Conservation (phyloP, 1,140 invertebrate genomes). For the Chironomus striatipennis region DNA sequence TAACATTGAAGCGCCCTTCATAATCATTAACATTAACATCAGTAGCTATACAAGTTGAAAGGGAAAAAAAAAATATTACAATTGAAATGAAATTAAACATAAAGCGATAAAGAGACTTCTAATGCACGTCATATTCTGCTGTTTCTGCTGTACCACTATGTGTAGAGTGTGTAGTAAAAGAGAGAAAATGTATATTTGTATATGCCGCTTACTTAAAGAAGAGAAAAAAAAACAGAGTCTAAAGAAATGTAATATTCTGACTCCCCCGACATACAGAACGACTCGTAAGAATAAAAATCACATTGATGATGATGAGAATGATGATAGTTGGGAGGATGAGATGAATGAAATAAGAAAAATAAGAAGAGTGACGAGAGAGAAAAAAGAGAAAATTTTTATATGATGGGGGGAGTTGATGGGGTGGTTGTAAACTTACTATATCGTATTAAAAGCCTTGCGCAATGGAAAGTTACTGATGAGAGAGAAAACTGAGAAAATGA, state of each 20-base stretch:
- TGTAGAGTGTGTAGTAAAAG: neutral
- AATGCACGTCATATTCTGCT: neutral
- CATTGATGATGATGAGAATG: conserved; percentile 21
- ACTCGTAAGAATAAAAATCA: conserved; percentile 18
- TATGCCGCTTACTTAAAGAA: neutral
- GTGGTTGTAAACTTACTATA: conserved; percentile 19
- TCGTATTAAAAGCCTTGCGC: neutral
- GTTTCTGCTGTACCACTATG: neutral
- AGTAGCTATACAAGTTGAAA: too few relatives aligned
- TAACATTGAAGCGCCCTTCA: too few relatives aligned
- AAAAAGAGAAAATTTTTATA: too few relatives aligned
- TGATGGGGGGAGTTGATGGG: neutral
- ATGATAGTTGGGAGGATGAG: neutral
- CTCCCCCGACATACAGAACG: neutral
- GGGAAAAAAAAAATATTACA: conserved; percentile 1
- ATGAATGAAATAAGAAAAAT: neutral
- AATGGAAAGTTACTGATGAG: neutral
- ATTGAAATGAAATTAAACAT: conserved; percentile 22
- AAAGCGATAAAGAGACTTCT: neutral
- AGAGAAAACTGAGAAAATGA: too few relatives aligned
- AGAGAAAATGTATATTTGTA: too few relatives aligned
- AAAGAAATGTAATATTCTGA: too few relatives aligned
- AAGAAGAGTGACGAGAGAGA: too few relatives aligned
- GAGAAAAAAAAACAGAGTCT: neutral
- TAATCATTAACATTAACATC: too few relatives aligned